Base-by-base conservation (phyloP, 2,797 vertebrate genomes). In the Chaenodraco wilsoni region DNA sequence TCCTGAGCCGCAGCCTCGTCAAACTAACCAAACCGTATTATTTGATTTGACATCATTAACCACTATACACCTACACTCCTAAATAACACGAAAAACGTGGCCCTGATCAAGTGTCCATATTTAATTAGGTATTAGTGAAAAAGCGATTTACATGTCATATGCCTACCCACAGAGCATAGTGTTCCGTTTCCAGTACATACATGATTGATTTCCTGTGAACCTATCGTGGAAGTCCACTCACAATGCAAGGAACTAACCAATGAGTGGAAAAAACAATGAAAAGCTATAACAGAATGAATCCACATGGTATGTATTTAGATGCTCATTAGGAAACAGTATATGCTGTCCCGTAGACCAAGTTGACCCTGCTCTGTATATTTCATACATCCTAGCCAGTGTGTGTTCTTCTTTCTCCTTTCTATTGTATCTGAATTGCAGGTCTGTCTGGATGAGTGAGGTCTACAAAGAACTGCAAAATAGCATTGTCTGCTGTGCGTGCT, bases 381-480 rank as follows among this genome's bases (percentile, higher is more conserved):
- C 43, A 55, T 56, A 65, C 45, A 70, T 44, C 23, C 10, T 49
- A 12, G 37, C 19, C 21, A 13, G 17, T 7, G 23, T 65, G 31
- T 73, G 74, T 49, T 37, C 23, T 41, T 15, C 41, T 59, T 49
- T 76, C 23, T 66, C 37, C 9, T 46, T 61, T 50, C 44, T 60
- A 56, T 66, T 65, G 68, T 79, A 45, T 81, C 62, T 76, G 41
- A 23, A 85, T 70, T 66, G 49, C 40, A 43, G 54, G 64, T 79
- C 52, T 79, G 69, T 80, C 68, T 73, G 72, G 41, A 71, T 72
- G 70, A 76, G 67, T 43, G 46, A 83, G 72, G 75, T 79, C 67
- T 50, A 74, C 76, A 87, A 81, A 89, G 73, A 85, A 59, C 54
- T 73, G 56, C 23, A 68, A 76, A 84, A 74, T 23, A 64, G 40